Conservation (phyloP, 2,797 vertebrate genomes). For the Eulemur albifrons region DNA sequence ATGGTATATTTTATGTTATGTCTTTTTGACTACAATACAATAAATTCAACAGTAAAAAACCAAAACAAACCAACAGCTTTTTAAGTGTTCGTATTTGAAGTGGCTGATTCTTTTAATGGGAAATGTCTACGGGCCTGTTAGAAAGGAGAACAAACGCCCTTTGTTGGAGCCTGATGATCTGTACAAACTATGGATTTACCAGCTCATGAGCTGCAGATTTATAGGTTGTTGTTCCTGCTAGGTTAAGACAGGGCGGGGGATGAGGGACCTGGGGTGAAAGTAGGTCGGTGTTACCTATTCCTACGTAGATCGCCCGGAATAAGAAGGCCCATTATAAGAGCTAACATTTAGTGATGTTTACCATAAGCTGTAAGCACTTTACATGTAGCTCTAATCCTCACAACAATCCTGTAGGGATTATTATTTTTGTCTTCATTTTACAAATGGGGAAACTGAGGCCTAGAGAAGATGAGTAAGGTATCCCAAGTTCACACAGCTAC, state of each 20-base stretch:
- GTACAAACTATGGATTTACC: neutral
- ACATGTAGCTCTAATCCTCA: neutral
- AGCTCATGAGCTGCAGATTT: neutral
- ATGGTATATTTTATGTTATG: neutral
- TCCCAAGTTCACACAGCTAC: neutral
- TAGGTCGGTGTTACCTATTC: neutral
- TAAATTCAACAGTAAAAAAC: neutral
- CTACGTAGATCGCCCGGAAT: neutral
- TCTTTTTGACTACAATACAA: neutral
- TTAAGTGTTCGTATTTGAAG: neutral
- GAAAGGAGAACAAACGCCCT: neutral
- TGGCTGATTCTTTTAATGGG: slow-evolving; percentile 8
- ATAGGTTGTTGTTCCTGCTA: neutral
- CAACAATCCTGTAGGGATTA: neutral
- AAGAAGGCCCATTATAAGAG: neutral
- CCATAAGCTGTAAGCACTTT: neutral
- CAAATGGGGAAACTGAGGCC: neutral
- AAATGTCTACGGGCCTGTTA: neutral
- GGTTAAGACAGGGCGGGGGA: neutral
- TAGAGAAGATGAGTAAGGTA: neutral
- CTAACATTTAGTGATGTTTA: neutral
- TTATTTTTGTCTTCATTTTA: slow-evolving; percentile 48
- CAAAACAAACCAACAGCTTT: neutral
- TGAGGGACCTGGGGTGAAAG: neutral
- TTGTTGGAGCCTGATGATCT: slow-evolving; percentile 5